phyloP scores from a whole-genome alignment of 2,888 invertebrate genomes.

The Mystacides longicornis region DNA sequence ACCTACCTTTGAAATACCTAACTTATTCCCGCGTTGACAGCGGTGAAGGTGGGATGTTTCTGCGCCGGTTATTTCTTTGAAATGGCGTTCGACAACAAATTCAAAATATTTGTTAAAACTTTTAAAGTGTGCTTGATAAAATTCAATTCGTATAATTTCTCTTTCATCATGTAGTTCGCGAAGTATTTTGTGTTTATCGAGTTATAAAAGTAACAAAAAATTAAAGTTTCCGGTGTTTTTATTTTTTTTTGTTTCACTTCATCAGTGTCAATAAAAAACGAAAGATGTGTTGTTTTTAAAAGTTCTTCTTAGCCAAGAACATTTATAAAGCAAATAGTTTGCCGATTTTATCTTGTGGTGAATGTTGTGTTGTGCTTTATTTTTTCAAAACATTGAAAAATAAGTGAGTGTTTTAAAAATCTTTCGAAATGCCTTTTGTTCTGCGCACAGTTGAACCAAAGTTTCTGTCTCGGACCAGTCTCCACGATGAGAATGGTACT shows the following conservation, averaged over 20 bases:
- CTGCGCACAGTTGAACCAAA: conserved; percentile 77
- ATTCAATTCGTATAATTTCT: conserved; percentile 5
- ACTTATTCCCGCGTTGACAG: conserved; percentile 19
- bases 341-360: conserved; percentile 9
- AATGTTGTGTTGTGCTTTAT: not conserved
- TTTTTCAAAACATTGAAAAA: too few species aligned
- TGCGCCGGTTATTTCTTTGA: not conserved
- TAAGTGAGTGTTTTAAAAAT: conserved; percentile 1
- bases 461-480: conserved; percentile 62
- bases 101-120: conserved; percentile 12
- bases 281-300: conserved; percentile 14
- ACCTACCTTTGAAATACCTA: not conserved
- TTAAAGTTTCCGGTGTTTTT: too few species aligned
- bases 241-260: not conserved
- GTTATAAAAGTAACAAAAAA: conserved; percentile 2
- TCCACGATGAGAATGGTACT: conserved; percentile 52
- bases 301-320: conserved; percentile 14
- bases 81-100: conserved; percentile 10
- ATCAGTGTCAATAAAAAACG: conserved; percentile 8
- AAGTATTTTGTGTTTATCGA: not conserved
- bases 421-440: conserved; percentile 74
- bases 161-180: conserved; percentile 6
- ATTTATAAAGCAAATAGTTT: conserved; percentile 7
- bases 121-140: conserved; percentile 8
- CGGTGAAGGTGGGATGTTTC: conserved; percentile 8